Conservation (phyloP, 1,140 invertebrate genomes). For the Drosophila aff. region DNA sequence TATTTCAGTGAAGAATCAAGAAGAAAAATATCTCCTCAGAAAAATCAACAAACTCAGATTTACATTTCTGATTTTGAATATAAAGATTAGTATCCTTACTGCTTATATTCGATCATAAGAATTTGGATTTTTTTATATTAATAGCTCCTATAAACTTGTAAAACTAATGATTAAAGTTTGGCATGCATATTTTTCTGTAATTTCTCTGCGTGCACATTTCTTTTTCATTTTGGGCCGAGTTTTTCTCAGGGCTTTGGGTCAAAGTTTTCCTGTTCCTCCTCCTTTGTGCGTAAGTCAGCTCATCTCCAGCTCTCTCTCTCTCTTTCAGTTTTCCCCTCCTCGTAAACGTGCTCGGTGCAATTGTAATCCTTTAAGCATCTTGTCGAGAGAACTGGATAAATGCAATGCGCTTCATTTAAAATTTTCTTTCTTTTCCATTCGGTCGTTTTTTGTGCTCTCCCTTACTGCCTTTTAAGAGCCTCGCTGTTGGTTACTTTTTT, state of each 20-base stretch:
- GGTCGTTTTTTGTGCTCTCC: slow-evolving; percentile 24
- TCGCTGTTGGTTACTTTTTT: slow-evolving; percentile 63
- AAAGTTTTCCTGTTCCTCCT: slow-evolving; percentile 33
- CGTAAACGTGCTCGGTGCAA: slow-evolving; percentile 46
- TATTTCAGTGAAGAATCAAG: neutral
- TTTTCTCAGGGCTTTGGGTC: slow-evolving; percentile 14
- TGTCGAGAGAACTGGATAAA: slow-evolving; percentile 62
- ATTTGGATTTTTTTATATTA: neutral
- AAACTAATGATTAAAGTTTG: neutral
- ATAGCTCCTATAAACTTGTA: too few species aligned
- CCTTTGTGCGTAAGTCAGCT: slow-evolving; percentile 53
- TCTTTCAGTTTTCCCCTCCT: neutral
- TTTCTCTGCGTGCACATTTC: neutral
- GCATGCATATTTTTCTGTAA: neutral
- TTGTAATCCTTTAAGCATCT: slow-evolving; percentile 76
- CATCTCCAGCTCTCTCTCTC: slow-evolving; percentile 20
- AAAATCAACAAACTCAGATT: neutral
- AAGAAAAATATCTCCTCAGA: neutral
- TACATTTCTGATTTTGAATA: neutral
- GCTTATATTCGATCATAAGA: neutral
- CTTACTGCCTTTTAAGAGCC: slow-evolving; percentile 49
- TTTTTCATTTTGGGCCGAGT: slow-evolving; percentile 10
- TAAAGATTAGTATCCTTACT: neutral
- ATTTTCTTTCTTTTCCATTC: slow-evolving; percentile 57
- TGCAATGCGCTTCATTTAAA: slow-evolving; percentile 76